Percentiles rank a stretch among this genome's conserved stretches.
Evolutionary conservation across 2,113 vertebrate genomes (phyloP).

Genomic region (Vireo altiloquus): DNA sequence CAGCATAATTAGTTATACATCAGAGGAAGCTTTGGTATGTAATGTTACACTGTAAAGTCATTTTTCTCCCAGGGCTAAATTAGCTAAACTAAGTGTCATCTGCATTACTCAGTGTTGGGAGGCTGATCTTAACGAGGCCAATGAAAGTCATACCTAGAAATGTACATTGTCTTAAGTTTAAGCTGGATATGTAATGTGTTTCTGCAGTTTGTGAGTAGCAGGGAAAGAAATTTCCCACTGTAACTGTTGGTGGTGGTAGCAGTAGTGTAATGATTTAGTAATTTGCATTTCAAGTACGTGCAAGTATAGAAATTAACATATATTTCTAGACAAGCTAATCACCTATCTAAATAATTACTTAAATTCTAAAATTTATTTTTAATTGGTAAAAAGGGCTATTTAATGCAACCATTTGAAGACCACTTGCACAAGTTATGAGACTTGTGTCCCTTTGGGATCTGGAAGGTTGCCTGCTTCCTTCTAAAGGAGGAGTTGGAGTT

Average conservation of each 20-base stretch:
- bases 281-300: conserved; percentile 7
- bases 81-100: conserved; percentile 21
- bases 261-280: background rate
- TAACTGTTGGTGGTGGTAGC: background rate
- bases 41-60: background rate
- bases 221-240: background rate
- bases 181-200: background rate
- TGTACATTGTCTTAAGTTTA: background rate
- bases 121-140: background rate
- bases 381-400: background rate
- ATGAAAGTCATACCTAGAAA: background rate
- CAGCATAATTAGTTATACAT: background rate
- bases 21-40: conserved; percentile 26
- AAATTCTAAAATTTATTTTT: background rate
- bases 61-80: conserved; percentile 41
- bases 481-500: background rate
- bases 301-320: background rate
- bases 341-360: background rate
- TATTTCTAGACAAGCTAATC: background rate
- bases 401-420: background rate
- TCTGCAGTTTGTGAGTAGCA: background rate
- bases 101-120: conserved; percentile 16
- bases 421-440: background rate
- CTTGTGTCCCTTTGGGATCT: background rate
- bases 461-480: background rate